phyloP scores from a whole-genome alignment of 2,888 invertebrate genomes.

The Tenthredo scrophulariae region DNA sequence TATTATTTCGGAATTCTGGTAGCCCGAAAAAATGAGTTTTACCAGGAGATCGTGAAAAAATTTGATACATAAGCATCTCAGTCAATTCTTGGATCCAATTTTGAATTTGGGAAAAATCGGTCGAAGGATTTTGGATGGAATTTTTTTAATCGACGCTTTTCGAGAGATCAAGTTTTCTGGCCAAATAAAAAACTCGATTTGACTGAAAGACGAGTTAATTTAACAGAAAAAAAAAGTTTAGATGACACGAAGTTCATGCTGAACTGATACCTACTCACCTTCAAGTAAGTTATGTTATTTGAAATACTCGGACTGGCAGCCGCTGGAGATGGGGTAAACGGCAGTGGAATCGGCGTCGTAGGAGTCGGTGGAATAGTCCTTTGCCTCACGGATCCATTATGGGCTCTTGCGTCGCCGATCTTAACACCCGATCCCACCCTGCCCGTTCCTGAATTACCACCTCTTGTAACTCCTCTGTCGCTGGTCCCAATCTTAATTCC shows the following conservation, averaged over 20 bases:
- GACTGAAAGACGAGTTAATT: too few relatives aligned
- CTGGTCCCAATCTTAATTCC: constrained; percentile 66
- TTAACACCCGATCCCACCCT: constrained; percentile 59
- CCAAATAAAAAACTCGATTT: too few relatives aligned
- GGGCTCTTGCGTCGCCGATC: constrained; percentile 71
- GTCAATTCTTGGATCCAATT: too few relatives aligned
- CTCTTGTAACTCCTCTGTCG: constrained; percentile 58
- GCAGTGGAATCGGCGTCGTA: constrained; percentile 57
- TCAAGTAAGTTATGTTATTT: constrained; percentile 53
- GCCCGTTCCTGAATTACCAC: constrained; percentile 66
- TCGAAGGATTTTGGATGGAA: too few relatives aligned
- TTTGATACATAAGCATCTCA: too few relatives aligned
- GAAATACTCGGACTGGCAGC: constrained; percentile 55
- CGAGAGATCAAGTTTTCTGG: too few relatives aligned
- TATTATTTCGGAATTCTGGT: background rate
- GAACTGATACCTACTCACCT: constrained; percentile 55
- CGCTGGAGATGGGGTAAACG: constrained; percentile 63
- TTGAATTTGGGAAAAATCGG: too few relatives aligned
- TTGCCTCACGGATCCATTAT: constrained; percentile 70
- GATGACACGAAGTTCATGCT: too few relatives aligned
- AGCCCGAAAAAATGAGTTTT: too few relatives aligned
- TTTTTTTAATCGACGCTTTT: too few relatives aligned
- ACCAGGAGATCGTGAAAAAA: too few relatives aligned
- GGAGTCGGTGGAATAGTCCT: constrained; percentile 68
- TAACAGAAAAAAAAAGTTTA: too few relatives aligned